Base-by-base conservation (phyloP, 2,113 vertebrate genomes). In the Forbesichthys agassizii region DNA sequence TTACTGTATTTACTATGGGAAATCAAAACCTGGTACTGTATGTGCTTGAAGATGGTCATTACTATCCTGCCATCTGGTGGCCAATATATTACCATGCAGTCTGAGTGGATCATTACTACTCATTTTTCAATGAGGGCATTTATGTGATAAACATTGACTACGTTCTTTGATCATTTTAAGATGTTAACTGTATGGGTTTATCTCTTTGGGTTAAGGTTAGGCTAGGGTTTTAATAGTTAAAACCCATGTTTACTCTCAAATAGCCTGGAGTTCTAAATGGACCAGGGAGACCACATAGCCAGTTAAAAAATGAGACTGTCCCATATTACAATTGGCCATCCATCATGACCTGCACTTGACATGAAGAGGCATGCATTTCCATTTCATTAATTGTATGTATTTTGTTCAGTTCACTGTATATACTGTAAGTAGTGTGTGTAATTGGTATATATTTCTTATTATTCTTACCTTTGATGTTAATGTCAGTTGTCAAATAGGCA, bases 251-350 rank as follows among this genome's bases (percentile, higher is more conserved):
- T 56, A 51, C 11, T 68, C 66, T 67, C 66, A 71, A 59, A 49
- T 68, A 65, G 71, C 76, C 78, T 75, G 66, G 64, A 61, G 33
- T 55, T 58, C 71, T 69, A 81, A 77, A 82, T 75, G 70, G 16
- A 54, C 70, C 69, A 68, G 73, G 75, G 33, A 9, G 11, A 64
- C 74, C 11, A n/a, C 18, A 73, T 57, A 33, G n/a, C 33, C 54
- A 54, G 73, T 75, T 62, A 77, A 60, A 66, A 46, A 59, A 78
- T 57, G 9, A 65, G 62, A 52, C 73, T 74, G 68, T 65, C 78
- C 67, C 65, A 20, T 59, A 80, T 80, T 42, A 42, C 36, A 42
- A 16, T 14, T n/a, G 54, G 20, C 54, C 57, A 67, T 12, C 54
- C 68, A 58, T 16, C 66, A 53, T 36, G 75, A 60, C 79, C 77